phyloP scores from a whole-genome alignment of 2,888 invertebrate species.

The Ophion costatus region DNA sequence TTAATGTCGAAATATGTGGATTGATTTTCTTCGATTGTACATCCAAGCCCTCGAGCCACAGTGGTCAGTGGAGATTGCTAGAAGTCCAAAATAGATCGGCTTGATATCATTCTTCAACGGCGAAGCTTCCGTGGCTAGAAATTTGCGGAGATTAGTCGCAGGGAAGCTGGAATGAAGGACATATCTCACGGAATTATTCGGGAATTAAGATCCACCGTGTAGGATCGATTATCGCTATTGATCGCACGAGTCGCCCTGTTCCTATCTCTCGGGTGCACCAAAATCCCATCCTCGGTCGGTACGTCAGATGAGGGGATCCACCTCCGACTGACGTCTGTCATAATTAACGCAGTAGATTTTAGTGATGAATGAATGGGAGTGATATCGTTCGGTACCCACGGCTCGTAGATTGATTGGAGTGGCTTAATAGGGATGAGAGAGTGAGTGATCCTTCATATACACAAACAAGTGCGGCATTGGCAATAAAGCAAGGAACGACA shows the following conservation, averaged over 20 bases:
- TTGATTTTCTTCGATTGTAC: background rate
- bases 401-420: constrained; percentile 62
- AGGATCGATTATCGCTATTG: constrained; percentile 46
- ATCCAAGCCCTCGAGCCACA: background rate
- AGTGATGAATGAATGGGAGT: constrained; percentile 63
- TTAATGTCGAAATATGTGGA: background rate
- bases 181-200: constrained; percentile 3
- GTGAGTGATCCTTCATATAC: constrained; percentile 19
- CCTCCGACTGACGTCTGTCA: constrained; percentile 52
- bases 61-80: background rate
- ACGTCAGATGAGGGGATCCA: constrained; percentile 42
- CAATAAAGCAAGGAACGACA: constrained; percentile 28
- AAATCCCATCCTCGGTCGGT: background rate
- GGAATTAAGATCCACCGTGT: background rate
- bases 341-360: constrained; percentile 56
- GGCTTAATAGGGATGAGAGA: constrained; percentile 51
- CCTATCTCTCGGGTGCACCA: constrained; percentile 20
- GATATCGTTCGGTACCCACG: constrained; percentile 58
- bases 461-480: constrained; percentile 14
- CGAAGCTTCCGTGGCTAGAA: background rate
- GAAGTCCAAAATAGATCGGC: background rate
- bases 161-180: constrained; percentile 7
- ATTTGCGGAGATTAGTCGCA: background rate
- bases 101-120: background rate
- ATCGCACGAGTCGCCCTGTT: constrained; percentile 20